Percentiles rank a stretch among this genome's conserved stretches.
phyloP scores from a whole-genome alignment of 2,113 vertebrate genomes.

The Pseudorhombus dupliciocellatus region DNA sequence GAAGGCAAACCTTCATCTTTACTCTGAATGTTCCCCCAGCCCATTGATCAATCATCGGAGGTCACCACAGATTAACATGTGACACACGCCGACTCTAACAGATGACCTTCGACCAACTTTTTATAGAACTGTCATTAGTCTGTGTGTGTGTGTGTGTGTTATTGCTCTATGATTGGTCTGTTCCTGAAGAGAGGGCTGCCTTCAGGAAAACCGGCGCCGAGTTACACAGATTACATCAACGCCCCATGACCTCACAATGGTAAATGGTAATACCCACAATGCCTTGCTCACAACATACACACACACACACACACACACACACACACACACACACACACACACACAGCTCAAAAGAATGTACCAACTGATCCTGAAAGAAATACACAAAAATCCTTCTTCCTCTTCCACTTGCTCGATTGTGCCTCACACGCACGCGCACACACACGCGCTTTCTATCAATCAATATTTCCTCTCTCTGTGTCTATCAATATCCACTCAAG shows the following conservation, averaged over 20 bases:
- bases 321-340: slow-evolving; percentile 21
- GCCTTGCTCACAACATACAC: slow-evolving; percentile 44
- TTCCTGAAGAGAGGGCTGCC: slow-evolving; percentile 57
- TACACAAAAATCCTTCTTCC: slow-evolving; percentile 12
- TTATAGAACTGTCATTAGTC: background rate
- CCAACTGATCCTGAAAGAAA: slow-evolving; percentile 47
- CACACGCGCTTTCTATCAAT: slow-evolving; percentile 49
- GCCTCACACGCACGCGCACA: slow-evolving; percentile 9
- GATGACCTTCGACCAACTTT: background rate
- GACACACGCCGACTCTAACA: too few species aligned
- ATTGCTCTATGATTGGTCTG: slow-evolving; percentile 32
- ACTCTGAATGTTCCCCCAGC: background rate
- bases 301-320: slow-evolving; percentile 30
- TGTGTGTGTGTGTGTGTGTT: slow-evolving; percentile 32
- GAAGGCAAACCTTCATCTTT: too few species aligned
- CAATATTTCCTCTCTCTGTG: slow-evolving; percentile 55
- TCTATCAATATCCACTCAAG: slow-evolving; percentile 61
- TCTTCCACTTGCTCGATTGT: slow-evolving; percentile 10
- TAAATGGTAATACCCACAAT: slow-evolving; percentile 65
- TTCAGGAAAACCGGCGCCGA: slow-evolving; percentile 73
- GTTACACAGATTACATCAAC: slow-evolving; percentile 78
- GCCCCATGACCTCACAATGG: slow-evolving; percentile 70
- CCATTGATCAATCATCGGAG: background rate
- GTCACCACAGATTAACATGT: too few species aligned
- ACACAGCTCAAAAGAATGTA: slow-evolving; percentile 45